A percentile compares a stretch with the other conserved stretches of the same genome.
Conservation (phyloP, 2,797 vertebrate genomes). For the Eurystomus glaucurus region DNA sequence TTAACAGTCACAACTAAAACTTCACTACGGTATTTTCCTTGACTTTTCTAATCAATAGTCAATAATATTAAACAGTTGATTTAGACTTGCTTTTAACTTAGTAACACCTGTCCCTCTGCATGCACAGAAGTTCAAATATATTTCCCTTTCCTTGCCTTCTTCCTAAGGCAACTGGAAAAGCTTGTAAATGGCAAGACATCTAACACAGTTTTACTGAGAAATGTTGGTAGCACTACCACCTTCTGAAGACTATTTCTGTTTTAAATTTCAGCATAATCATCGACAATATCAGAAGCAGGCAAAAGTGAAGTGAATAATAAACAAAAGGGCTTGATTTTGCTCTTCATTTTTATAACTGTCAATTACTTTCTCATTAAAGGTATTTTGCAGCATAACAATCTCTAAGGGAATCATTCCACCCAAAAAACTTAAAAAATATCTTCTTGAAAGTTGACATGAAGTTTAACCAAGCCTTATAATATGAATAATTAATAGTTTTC, state of each 20-base stretch:
- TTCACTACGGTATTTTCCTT: neutral
- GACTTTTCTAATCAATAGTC: constrained; percentile 5
- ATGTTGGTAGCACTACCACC: neutral
- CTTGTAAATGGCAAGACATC: neutral
- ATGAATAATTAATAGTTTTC: neutral
- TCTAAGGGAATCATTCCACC: neutral
- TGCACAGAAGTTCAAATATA: neutral
- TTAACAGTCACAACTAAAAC: neutral
- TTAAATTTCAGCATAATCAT: constrained; percentile 39
- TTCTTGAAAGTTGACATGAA: neutral
- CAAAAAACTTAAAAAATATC: neutral
- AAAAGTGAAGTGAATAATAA: constrained; percentile 12
- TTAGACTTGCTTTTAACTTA: neutral
- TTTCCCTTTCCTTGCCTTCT: neutral
- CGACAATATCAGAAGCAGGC: neutral
- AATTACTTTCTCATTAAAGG: neutral
- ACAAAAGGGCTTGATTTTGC: neutral
- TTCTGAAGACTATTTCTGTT: neutral
- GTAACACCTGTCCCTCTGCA: neutral
- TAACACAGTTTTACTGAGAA: neutral
- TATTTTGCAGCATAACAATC: neutral
- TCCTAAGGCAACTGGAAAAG: neutral
- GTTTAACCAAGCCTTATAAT: neutral
- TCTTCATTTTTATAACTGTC: neutral
- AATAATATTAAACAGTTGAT: constrained; percentile 18